phyloP scores from a whole-genome alignment of 2,797 vertebrate species.

The Sebastes iracundus region DNA sequence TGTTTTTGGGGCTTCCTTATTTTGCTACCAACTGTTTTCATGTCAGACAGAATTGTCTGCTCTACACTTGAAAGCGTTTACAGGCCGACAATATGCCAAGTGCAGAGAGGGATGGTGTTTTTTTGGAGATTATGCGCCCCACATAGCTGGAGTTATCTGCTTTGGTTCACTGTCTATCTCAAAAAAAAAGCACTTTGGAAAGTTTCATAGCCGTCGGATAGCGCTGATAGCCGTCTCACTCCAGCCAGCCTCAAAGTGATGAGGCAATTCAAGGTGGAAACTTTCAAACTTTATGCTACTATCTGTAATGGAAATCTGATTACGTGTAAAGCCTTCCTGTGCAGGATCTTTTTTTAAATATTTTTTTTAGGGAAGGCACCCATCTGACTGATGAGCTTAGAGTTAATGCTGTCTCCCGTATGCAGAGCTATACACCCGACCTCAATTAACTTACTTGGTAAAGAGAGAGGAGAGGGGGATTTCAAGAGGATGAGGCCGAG shows the following conservation, averaged over 20 bases:
- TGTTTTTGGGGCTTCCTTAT: background rate
- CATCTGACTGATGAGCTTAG: conserved; percentile 44
- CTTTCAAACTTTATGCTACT: conserved; percentile 26
- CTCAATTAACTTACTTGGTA: conserved; percentile 64
- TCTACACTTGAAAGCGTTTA: background rate
- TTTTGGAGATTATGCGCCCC: conserved; percentile 3
- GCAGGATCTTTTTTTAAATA: conserved; percentile 14
- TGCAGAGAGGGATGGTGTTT: background rate
- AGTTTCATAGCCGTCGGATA: conserved; percentile 15
- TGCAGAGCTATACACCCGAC: conserved; percentile 45
- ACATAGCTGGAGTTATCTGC: conserved; percentile 26
- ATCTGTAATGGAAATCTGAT: conserved; percentile 70
- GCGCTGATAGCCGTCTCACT: conserved; percentile 21
- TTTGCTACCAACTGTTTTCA: conserved; percentile 11
- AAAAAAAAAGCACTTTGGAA: conserved; percentile 27
- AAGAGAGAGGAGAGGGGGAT: conserved; percentile 36
- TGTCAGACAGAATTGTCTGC: conserved; percentile 7
- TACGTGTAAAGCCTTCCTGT: conserved; percentile 40
- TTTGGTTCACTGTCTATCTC: conserved; percentile 21
- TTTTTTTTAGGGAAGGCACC: conserved; percentile 22
- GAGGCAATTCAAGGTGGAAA: conserved; percentile 44
- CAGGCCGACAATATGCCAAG: background rate
- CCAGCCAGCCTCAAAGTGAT: conserved; percentile 45
- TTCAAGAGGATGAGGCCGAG: conserved; percentile 13
- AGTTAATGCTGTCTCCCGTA: conserved; percentile 44